phyloP scores from a whole-genome alignment of 1,140 invertebrate genomes.

The Ptiloglossa arizonensis region DNA sequence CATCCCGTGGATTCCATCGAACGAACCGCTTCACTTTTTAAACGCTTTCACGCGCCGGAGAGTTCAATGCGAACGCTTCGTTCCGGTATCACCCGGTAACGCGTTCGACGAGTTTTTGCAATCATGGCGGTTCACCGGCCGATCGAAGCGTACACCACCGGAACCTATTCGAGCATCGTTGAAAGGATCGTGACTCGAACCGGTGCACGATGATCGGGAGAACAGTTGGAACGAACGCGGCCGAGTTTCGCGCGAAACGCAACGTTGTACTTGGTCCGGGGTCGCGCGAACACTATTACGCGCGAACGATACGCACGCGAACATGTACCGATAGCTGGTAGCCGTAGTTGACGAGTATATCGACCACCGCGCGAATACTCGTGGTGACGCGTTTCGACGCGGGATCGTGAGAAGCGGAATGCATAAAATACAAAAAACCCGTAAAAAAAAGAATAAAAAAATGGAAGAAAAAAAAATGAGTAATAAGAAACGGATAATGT shows the following conservation, averaged over 20 bases:
- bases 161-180: too few species aligned
- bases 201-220: too few species aligned
- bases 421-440: too few species aligned
- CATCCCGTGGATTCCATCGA: background rate
- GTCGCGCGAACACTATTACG: conserved; percentile 12
- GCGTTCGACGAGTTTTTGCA: too few species aligned
- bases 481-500: background rate
- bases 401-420: conserved; percentile 35
- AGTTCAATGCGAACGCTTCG: too few species aligned
- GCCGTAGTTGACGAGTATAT: conserved; percentile 55
- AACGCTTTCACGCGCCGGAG: background rate
- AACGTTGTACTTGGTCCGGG: conserved; percentile 22
- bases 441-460: background rate
- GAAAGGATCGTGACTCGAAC: background rate
- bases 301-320: conserved; percentile 39
- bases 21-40: conserved; percentile 1
- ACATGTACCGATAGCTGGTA: conserved; percentile 60
- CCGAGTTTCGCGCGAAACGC: conserved; percentile 1
- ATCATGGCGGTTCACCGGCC: too few species aligned
- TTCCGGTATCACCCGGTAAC: too few species aligned
- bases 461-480: background rate
- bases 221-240: too few species aligned
- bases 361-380: conserved; percentile 49
- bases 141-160: too few species aligned
- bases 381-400: conserved; percentile 47